Evolutionary conservation across 1,140 invertebrate genomes (phyloP), one percentile per base, ranked within the genome.

Genomic region (Maconellicoccus hirsutus): DNA sequence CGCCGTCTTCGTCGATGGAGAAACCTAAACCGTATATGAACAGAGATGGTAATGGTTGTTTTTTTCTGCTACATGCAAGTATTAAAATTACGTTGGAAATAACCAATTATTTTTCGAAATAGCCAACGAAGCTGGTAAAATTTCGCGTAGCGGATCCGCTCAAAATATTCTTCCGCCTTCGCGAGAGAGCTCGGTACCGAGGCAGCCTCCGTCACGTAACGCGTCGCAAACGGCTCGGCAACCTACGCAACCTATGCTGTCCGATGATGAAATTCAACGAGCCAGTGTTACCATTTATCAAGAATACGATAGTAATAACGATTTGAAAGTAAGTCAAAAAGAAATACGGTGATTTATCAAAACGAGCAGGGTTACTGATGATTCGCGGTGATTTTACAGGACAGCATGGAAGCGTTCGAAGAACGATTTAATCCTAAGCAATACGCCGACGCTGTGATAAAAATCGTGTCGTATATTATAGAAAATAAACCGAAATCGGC

Each of bases 241-340:
- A 23, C 19, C 33, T 59, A 19, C 26, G 39, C 71, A 19, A 29
- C 25, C 22, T 21, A 70, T 52, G 25, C 26, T 42, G 71, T 72
- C 21, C 23, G 70, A 59, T 33, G 42, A 52, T 16, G 42, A 52
- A 52, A 8, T 72, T 21, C 39, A 76, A 75, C 70, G 70, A 42
- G 59, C 73, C 0, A 74, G 76, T 0, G 72, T 75, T 0, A 72
- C 73, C 0, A 75, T 79, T 59, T 21, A 80, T 8, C 77, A 78
- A 33, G 75, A 78, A 72, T 80, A 75, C 70, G 14, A 77, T 0
- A 72, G 69, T 19, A 76, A 78, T 61, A 71, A 75, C 0, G 75
- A 77, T 42, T 21, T 75, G 4, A 75, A 79, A 7, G 79, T 81
- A 70, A 75, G 75, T 76, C 59, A 52, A 69, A n/a, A n/a, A n/a